phyloP scores from a whole-genome alignment of 2,888 invertebrate species.

The Metellina segmentata region DNA sequence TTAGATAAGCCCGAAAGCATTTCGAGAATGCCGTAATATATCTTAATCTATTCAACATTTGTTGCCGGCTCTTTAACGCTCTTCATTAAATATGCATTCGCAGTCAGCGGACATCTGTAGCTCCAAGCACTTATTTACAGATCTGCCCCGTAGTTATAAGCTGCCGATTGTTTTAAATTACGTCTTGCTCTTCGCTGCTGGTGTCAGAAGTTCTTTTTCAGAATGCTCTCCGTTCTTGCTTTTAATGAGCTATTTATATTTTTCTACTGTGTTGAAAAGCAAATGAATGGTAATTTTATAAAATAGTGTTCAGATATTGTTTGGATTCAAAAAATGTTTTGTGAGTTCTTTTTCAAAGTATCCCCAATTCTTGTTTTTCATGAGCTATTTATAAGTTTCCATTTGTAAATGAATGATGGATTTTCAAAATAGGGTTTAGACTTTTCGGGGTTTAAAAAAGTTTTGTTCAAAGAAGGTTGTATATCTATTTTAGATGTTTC shows the following conservation, averaged over 20 bases:
- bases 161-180: background rate
- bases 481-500: too few relatives aligned
- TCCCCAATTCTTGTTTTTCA: too few relatives aligned
- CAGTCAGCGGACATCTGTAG: background rate
- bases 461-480: too few relatives aligned
- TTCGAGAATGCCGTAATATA: slow-evolving; percentile 1
- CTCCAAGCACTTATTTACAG: background rate
- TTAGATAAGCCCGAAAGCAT: slow-evolving; percentile 1
- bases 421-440: too few relatives aligned
- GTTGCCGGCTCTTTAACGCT: background rate
- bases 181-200: background rate
- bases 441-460: too few relatives aligned
- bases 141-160: background rate
- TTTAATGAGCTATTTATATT: background rate
- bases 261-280: too few relatives aligned
- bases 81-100: background rate
- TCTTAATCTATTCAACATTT: background rate
- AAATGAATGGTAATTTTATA: too few relatives aligned
- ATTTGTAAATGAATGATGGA: too few relatives aligned
- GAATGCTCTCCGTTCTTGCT: background rate
- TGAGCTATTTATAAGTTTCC: too few relatives aligned
- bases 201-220: background rate
- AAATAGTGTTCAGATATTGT: too few relatives aligned
- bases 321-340: too few relatives aligned
- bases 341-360: too few relatives aligned